These are phyloP conservation scores for Hermetia illucens DNA, from an alignment of 1,140 invertebrate species.

Conservation along the genomic window DNA sequence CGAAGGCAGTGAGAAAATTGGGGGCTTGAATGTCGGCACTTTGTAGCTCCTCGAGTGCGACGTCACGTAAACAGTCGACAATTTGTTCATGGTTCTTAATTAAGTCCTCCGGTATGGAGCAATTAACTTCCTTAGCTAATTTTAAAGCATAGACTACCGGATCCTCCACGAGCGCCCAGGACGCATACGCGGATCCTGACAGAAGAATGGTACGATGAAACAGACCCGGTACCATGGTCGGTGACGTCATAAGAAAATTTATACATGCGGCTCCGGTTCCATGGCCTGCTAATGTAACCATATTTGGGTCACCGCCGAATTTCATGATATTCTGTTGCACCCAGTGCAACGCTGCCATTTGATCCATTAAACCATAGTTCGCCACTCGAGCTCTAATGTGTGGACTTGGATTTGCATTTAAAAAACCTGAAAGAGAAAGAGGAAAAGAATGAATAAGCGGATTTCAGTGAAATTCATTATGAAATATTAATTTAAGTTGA, in stretches of 20 bases:
- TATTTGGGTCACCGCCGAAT: conserved; percentile 78
- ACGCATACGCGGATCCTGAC: conserved; percentile 83
- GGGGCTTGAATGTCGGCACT: conserved; percentile 64
- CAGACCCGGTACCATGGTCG: conserved; percentile 74
- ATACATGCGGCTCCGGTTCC: conserved; percentile 90
- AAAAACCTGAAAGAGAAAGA: conserved; percentile 44
- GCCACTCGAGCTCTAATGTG: conserved; percentile 65
- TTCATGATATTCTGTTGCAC: conserved; percentile 80
- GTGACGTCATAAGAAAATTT: conserved; percentile 88
- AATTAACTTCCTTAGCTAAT: conserved; percentile 74
- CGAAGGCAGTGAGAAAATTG: conserved; percentile 71
- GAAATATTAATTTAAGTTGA: too few relatives aligned
- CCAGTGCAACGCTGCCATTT: conserved; percentile 83
- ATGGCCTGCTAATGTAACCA: conserved; percentile 84
- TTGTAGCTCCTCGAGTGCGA: conserved; percentile 61
- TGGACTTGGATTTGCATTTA: conserved; percentile 70
- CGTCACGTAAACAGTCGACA: conserved; percentile 65
- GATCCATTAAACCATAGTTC: conserved; percentile 90
- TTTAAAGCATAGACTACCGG: conserved; percentile 73
- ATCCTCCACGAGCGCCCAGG: conserved; percentile 86
- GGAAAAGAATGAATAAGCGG: background rate
- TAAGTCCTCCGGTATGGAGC: conserved; percentile 63
- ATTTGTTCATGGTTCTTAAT: conserved; percentile 64
- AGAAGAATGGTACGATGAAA: conserved; percentile 84
- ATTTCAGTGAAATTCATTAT: too few relatives aligned